Base-by-base conservation (phyloP, 2,888 invertebrate genomes). In the Nemotelus nigrinus region DNA sequence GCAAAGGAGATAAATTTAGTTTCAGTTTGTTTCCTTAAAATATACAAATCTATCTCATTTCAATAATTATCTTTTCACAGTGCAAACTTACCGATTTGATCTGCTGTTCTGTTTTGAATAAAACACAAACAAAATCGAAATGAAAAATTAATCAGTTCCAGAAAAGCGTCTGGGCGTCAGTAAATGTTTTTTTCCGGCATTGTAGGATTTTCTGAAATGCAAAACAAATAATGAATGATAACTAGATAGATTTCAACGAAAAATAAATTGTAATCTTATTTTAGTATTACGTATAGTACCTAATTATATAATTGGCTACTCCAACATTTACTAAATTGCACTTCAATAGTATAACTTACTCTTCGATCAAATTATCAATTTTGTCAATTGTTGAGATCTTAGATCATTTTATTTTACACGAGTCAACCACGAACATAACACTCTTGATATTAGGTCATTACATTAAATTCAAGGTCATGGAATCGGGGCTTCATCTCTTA, bases 391-490 rank as follows among this genome's bases (percentile, higher is more conserved):
- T n/a, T 47, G 8, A 45, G 44, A 50, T 50, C 50, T 7, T 25
- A 25, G 25, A 25, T 25, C 25, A 25, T 25, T 25, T 25, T 25
- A 25, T 25, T 25, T 25, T 25, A 25, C 25, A 25, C 25, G 25
- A 25, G 1, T 65, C 65, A 65, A 3, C 47, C 47, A 65, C 47
- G 65, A 44, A 65, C 1, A 41, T 6, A 58, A 10, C 25, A 25
- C 25, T 25, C 7, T 47, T 2, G 44, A n/a, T 65, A 45, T 44
- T 65, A 7, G 3, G 45, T 65, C 10, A 71, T 71, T 71, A 71
- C 55, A 39, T 45, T 8, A 71, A 55, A 71, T 71, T 71, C 55
- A 57, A 55, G 71, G 71, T 71, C 71, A 71, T 44, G 71, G 55
- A 41, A 44, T 65, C 25, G 25, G 25, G 25, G 25, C 25, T 25